A percentile compares a stretch with the other conserved stretches of the same genome.
Conservation (phyloP, 2,113 vertebrate species). For the Lycaon pictus region DNA sequence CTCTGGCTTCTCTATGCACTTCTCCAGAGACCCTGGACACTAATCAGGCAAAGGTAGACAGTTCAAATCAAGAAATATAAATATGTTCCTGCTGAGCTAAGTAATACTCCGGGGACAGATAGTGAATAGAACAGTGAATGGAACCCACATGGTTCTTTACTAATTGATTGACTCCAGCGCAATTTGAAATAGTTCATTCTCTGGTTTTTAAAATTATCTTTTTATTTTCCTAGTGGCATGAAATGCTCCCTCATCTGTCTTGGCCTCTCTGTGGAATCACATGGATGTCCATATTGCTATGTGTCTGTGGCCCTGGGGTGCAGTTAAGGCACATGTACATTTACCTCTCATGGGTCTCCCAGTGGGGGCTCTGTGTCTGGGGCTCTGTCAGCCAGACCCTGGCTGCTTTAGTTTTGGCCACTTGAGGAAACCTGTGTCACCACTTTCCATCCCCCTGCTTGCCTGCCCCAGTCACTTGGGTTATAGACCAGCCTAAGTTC, state of each 20-base stretch:
- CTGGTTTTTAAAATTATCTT: constrained; percentile 50
- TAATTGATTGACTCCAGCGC: not conserved
- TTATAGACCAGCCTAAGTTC: not conserved
- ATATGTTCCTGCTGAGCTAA: constrained; percentile 1
- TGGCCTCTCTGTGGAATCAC: not conserved
- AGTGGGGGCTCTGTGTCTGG: not conserved
- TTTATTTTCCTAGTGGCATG: constrained; percentile 30
- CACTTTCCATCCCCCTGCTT: not conserved
- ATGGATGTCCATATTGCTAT: not conserved
- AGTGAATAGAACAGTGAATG: not conserved
- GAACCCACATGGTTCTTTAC: not conserved
- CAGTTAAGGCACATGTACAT: not conserved
- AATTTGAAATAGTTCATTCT: constrained; percentile 22
- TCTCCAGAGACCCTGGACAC: constrained; percentile 15
- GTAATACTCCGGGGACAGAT: not conserved
- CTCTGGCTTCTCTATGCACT: not conserved
- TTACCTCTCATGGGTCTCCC: not conserved
- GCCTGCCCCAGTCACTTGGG: not conserved
- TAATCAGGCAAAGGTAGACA: not conserved
- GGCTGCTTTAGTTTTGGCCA: constrained; percentile 3
- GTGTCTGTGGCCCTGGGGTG: not conserved
- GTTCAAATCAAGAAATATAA: constrained; percentile 5
- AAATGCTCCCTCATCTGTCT: not conserved
- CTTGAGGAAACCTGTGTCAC: not conserved
- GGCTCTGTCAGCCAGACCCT: constrained; percentile 36